A percentile compares a stretch with the other conserved stretches of the same genome.
phyloP scores from a whole-genome alignment of 1,140 invertebrate genomes.

The Monochamus saltuarius region DNA sequence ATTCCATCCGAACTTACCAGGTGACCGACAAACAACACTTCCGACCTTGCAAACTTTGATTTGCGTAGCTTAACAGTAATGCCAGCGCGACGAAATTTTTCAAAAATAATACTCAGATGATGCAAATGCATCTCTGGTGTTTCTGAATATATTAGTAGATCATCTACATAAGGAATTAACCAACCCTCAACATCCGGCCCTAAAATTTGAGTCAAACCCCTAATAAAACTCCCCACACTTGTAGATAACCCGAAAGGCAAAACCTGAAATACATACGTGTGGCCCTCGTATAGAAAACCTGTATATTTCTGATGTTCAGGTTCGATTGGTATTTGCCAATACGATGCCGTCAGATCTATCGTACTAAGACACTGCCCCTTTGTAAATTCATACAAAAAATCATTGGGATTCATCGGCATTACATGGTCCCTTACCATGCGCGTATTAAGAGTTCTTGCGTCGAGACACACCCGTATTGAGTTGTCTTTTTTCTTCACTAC shows the following conservation, averaged over 20 bases:
- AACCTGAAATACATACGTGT: conserved; percentile 7
- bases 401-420: conserved; percentile 18
- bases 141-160: conserved; percentile 54
- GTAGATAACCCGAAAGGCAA: conserved; percentile 12
- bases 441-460: conserved; percentile 33
- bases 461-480: conserved; percentile 30
- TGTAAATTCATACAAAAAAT: conserved; percentile 6
- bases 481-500: conserved; percentile 8
- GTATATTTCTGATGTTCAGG: conserved; percentile 12
- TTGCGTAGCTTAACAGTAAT: conserved; percentile 54
- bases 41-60: conserved; percentile 48
- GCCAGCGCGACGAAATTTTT: conserved; percentile 44
- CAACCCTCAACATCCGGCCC: conserved; percentile 3
- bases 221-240: conserved; percentile 1
- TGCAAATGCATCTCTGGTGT: conserved; percentile 43
- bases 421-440: conserved; percentile 33
- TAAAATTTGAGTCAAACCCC: neutral
- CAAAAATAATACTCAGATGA: conserved; percentile 46
- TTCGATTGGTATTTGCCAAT: conserved; percentile 24
- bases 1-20: neutral
- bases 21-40: neutral
- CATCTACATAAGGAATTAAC: conserved; percentile 46
- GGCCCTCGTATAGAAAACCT: conserved; percentile 7
- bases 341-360: neutral
- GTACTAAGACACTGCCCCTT: neutral